Evolutionary conservation across 2,797 vertebrate species (phyloP).

Genomic region (Clarias fuscus): DNA sequence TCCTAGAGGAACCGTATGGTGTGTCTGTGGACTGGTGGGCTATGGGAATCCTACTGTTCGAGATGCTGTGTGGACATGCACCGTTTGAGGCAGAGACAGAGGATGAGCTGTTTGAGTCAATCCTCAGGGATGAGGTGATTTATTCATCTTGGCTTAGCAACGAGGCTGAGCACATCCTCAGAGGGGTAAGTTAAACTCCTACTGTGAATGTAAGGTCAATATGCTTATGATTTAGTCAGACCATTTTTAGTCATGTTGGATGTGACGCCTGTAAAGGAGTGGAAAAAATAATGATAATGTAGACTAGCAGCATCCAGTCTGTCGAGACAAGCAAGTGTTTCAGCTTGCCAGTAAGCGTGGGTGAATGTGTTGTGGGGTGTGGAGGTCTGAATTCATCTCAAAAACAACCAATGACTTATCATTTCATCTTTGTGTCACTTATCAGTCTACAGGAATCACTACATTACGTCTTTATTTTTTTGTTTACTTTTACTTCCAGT

Average conservation of each 20-base stretch:
- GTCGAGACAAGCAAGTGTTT: neutral
- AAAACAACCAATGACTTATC: slow-evolving; percentile 2
- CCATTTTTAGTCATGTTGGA: neutral
- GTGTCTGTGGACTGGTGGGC: slow-evolving; percentile 98
- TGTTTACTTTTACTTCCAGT: neutral
- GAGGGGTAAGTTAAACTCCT: slow-evolving; percentile 80
- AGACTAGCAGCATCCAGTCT: neutral
- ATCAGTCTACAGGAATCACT: neutral
- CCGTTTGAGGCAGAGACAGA: slow-evolving; percentile 97
- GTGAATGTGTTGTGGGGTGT: neutral
- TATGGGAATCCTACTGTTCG: slow-evolving; percentile 91
- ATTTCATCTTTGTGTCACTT: neutral
- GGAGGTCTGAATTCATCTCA: neutral
- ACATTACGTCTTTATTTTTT: neutral
- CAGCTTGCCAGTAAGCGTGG: neutral
- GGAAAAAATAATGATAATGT: neutral
- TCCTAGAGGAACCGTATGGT: slow-evolving; percentile 92
- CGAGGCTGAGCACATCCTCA: slow-evolving; percentile 89
- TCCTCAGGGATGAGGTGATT: slow-evolving; percentile 89
- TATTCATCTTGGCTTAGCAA: slow-evolving; percentile 92
- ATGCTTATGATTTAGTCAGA: neutral
- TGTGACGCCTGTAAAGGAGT: neutral
- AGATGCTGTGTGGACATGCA: slow-evolving; percentile 96
- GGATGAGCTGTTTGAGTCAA: slow-evolving; percentile 96
- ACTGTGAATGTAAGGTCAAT: neutral